A percentile compares a stretch with the other conserved stretches of the same genome.
Conservation (phyloP, 2,888 invertebrate species). For the Drosophila nigritarsus region DNA sequence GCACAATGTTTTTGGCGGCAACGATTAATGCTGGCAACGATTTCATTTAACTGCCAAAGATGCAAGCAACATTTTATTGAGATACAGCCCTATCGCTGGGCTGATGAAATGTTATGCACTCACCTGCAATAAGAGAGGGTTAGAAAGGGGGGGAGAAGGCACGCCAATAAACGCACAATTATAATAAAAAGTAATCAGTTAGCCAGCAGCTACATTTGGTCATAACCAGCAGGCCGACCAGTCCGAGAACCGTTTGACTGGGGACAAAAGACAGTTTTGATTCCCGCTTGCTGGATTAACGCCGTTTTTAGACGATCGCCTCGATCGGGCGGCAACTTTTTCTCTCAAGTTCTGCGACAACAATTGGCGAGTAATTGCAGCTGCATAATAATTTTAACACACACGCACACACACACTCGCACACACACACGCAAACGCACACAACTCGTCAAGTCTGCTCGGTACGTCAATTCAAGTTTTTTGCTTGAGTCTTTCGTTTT, state of each 20-base stretch:
- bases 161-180: conserved; percentile 83
- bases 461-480: conserved; percentile 69
- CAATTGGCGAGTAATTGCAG: conserved; percentile 84
- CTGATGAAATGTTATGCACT: conserved; percentile 65
- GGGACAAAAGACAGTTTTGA: background rate
- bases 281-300: conserved; percentile 62
- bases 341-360: conserved; percentile 40
- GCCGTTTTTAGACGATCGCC: conserved; percentile 48
- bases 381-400: conserved; percentile 76
- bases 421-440: background rate
- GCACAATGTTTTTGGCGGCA: conserved; percentile 56
- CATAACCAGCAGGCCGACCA: conserved; percentile 51
- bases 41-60: conserved; percentile 40
- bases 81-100: too few relatives aligned
- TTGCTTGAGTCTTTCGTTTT: conserved; percentile 57
- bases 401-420: background rate
- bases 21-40: conserved; percentile 36
- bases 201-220: conserved; percentile 62
- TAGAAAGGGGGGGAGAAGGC: conserved; percentile 11
- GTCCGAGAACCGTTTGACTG: conserved; percentile 56
- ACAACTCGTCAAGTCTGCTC: conserved; percentile 43
- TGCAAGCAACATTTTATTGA: conserved; percentile 11
- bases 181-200: conserved; percentile 83
- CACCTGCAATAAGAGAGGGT: background rate
- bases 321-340: conserved; percentile 57